Evolutionary conservation across 1,140 invertebrate species (phyloP).

Genomic region (Agraylea sexmaculata): DNA sequence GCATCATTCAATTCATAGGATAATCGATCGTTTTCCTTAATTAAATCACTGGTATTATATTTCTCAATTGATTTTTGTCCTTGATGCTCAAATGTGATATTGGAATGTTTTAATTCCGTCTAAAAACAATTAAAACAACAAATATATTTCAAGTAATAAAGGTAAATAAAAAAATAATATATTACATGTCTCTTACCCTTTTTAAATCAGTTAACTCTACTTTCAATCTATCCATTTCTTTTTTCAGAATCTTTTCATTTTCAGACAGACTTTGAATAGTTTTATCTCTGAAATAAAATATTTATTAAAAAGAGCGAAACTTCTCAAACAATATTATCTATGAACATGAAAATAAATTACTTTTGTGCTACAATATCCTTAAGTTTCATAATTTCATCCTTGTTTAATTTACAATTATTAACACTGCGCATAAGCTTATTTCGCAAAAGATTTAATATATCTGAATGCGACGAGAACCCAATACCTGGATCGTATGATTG

Average conservation of each 20-base stretch:
- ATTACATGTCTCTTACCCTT: not conserved
- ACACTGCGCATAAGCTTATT: slow-evolving; percentile 16
- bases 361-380: slow-evolving; percentile 13
- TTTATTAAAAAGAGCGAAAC: no score
- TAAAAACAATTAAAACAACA: slow-evolving; percentile 27
- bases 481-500: slow-evolving; percentile 7
- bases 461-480: slow-evolving; percentile 16
- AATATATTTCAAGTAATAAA: not conserved
- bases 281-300: not conserved
- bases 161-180: slow-evolving; percentile 1
- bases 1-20: slow-evolving; percentile 29
- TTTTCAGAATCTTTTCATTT: not conserved
- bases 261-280: not conserved
- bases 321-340: no score
- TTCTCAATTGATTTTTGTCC: slow-evolving; percentile 29
- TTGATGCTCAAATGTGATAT: slow-evolving; percentile 26
- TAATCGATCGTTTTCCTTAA: slow-evolving; percentile 30
- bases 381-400: slow-evolving; percentile 18
- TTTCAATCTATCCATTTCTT: slow-evolving; percentile 7
- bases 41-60: slow-evolving; percentile 28
- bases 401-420: slow-evolving; percentile 13
- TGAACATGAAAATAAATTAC: no score
- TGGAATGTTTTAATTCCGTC: slow-evolving; percentile 32
- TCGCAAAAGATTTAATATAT: slow-evolving; percentile 16
- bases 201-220: not conserved